phyloP scores from a whole-genome alignment of 2,113 vertebrate genomes.

The Bubalus kerabau region DNA sequence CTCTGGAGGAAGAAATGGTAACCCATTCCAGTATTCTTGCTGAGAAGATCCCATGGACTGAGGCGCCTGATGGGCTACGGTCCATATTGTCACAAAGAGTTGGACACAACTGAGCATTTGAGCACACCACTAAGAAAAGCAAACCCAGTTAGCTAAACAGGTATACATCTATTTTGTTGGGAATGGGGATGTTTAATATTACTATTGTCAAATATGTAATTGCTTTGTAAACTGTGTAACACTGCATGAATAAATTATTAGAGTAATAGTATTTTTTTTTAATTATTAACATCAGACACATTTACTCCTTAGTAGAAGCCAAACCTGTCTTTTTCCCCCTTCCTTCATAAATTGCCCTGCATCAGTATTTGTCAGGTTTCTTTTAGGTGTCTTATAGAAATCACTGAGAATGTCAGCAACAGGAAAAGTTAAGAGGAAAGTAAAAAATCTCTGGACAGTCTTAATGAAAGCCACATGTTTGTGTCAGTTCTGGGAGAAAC shows the following conservation, averaged over 20 bases:
- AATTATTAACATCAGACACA: neutral
- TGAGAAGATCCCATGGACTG: neutral
- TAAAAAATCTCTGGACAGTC: neutral
- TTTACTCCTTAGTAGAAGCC: neutral
- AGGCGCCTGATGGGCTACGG: neutral
- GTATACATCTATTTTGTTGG: neutral
- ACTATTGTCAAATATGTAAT: neutral
- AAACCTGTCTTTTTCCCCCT: neutral
- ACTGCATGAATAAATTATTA: neutral
- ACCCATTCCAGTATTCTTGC: neutral
- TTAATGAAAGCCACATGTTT: neutral
- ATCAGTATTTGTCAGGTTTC: neutral
- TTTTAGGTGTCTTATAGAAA: neutral
- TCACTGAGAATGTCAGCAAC: neutral
- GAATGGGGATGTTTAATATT: neutral
- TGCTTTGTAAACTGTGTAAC: neutral
- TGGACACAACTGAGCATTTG: neutral
- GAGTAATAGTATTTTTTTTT: neutral
- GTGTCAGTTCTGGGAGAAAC: neutral
- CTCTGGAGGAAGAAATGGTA: neutral
- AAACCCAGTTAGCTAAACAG: neutral
- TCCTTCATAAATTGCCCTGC: neutral
- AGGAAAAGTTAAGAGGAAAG: neutral
- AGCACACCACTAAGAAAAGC: neutral
- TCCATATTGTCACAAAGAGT: neutral